A percentile compares a stretch with the other conserved stretches of the same genome.
phyloP scores from a whole-genome alignment of 2,888 invertebrate species.

The Acheta domesticus region DNA sequence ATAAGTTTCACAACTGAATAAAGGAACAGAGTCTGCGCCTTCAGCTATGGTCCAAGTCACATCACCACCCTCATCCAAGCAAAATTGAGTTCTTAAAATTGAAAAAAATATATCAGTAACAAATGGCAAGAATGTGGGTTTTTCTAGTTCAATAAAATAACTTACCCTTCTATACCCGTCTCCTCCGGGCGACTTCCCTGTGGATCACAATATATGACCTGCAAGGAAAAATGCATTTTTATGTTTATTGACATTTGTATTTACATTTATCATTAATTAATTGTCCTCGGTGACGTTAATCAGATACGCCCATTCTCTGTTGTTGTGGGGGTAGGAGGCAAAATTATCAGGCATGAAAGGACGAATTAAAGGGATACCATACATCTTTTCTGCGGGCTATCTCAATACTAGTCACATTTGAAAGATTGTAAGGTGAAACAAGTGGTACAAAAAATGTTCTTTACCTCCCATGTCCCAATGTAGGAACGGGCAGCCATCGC shows the following conservation, averaged over 20 bases:
- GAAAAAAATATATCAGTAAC: conserved; percentile 19
- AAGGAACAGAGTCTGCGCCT: conserved; percentile 54
- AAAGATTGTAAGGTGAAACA: conserved; percentile 12
- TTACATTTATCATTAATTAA: neutral
- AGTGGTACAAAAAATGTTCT: conserved; percentile 33
- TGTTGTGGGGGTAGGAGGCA: neutral
- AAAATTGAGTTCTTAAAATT: conserved; percentile 48
- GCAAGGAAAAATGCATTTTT: conserved; percentile 32
- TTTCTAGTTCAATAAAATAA: neutral
- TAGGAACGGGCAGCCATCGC: conserved; percentile 48
- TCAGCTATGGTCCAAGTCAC: conserved; percentile 61
- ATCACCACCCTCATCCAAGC: conserved; percentile 60
- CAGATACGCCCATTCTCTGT: conserved; percentile 28
- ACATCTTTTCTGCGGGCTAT: neutral
- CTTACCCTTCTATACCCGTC: conserved; percentile 53
- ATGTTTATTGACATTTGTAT: neutral
- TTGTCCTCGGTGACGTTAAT: neutral
- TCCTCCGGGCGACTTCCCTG: conserved; percentile 49
- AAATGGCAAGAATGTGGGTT: neutral
- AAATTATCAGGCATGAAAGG: neutral
- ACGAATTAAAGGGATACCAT: no score
- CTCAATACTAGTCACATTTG: neutral
- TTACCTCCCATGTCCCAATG: conserved; percentile 57
- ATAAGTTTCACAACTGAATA: conserved; percentile 67
- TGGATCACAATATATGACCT: conserved; percentile 53